Base-by-base conservation (phyloP, 35 echinoderm and acorn worm species). In the Apostichopus parvimensis region DNA sequence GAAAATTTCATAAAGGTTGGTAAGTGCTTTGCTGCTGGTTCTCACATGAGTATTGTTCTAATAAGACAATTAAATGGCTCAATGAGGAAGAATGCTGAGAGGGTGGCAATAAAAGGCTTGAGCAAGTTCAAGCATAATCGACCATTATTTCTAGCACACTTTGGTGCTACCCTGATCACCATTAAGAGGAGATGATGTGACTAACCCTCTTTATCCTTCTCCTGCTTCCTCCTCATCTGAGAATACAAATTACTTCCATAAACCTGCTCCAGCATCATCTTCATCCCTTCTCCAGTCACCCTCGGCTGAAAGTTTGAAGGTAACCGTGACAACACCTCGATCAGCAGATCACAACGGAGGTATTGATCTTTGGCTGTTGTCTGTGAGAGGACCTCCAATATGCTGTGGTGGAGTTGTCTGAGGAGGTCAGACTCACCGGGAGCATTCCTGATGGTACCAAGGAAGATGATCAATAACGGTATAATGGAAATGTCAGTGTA, bases 351-450 rank as follows among this genome's bases (percentile, higher is more conserved):
- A 83, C 57, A 66, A 52, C 92, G 65, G 1, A 94, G 85, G 45
- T 94, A 22, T 80, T 93, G 95, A 82, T 95, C 94, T 12, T 87
- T 64, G 61, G 23, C 79, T 8, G 92, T 94, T 34, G 94, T 87
- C 79, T 75, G 78, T 26, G 93, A 94, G 54, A 98, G 15, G 45
- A 94, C 79, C 5, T 83, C 65, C 9, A 94, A 77, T 9, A 92
- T 83, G 12, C 92, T 91, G 18, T 93, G 88, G 26, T 90, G 75
- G 5, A 98, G 17, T 59, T 84, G 81, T 84, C 54, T 84, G 15
- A 3, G 18, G n/a, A 84, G n/a, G 10, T 14, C 71, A 20, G 18
- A n/a, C 17, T 75, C 71, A 18, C 14, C 1, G 71, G 17, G 17
- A 75, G 13, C n/a, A n/a, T 24, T n/a, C 71, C 71, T 75, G 71